A percentile compares a stretch with the other conserved stretches of the same genome.
These are phyloP conservation scores for Ornithorhynchus anatinus DNA, from an alignment of 2,113 vertebrate genomes.

Conservation along the genomic window DNA sequence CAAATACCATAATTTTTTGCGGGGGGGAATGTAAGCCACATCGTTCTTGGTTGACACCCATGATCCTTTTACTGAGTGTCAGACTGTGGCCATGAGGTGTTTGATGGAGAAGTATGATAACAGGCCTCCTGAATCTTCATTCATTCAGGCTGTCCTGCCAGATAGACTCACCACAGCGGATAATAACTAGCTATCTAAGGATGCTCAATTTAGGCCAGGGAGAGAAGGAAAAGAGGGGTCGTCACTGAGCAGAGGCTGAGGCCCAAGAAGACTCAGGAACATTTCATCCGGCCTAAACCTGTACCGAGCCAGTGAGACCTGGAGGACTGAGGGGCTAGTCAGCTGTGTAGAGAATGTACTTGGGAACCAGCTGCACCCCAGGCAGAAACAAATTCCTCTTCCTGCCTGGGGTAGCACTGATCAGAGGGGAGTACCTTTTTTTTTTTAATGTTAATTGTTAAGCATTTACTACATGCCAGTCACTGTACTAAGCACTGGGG, in stretches of 20 bases:
- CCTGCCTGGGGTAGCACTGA: neutral
- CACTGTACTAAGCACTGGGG: no score
- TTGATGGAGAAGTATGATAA: conserved; percentile 16
- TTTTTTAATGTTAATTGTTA: no score
- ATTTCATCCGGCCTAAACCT: neutral
- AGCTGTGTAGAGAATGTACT: no score
- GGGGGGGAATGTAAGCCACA: neutral
- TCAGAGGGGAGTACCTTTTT: neutral
- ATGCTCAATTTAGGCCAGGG: neutral
- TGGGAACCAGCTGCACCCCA: no score
- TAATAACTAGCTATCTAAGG: neutral
- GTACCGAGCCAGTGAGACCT: no score
- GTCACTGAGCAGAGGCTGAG: neutral
- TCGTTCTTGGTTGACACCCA: neutral
- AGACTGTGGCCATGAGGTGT: neutral
- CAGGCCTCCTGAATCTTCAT: conserved; percentile 15
- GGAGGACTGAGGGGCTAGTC: no score
- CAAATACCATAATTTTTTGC: neutral
- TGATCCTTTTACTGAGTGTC: neutral
- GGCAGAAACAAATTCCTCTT: no score
- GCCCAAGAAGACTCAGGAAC: neutral
- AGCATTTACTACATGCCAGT: no score
- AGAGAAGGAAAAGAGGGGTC: neutral
- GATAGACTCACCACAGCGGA: neutral
- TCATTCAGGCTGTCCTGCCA: conserved; percentile 18